phyloP scores from a whole-genome alignment of 2,797 vertebrate species.

The Sylvilagus floridanus region DNA sequence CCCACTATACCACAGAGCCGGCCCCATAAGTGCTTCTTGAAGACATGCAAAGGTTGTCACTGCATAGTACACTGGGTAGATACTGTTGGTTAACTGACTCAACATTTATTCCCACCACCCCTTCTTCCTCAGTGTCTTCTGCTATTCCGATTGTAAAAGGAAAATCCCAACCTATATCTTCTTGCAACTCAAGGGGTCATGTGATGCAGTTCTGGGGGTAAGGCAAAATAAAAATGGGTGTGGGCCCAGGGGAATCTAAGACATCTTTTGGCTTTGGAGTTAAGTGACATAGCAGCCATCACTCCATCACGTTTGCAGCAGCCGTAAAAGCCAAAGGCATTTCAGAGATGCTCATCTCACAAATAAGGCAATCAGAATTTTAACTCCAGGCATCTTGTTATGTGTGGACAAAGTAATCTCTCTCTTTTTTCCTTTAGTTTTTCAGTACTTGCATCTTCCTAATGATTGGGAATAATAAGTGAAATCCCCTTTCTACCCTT shows the following conservation, averaged over 20 bases:
- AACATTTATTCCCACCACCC: background rate
- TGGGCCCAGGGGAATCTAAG: background rate
- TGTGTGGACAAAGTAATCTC: background rate
- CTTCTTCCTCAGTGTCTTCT: background rate
- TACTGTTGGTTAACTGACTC: background rate
- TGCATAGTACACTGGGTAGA: too few species aligned
- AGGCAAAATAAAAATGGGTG: background rate
- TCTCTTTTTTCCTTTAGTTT: background rate
- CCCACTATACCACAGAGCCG: too few species aligned
- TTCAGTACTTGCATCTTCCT: background rate
- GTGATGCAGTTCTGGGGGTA: background rate
- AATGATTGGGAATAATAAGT: background rate
- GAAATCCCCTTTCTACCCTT: background rate
- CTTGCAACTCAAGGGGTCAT: background rate
- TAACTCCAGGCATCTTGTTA: background rate
- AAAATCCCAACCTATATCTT: background rate
- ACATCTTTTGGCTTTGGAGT: background rate
- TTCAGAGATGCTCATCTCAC: background rate
- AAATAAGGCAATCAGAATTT: background rate
- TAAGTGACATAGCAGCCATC: background rate
- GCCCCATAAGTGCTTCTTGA: background rate
- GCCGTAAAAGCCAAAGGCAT: background rate
- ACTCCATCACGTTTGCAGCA: background rate
- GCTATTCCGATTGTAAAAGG: background rate
- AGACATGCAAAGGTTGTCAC: background rate